Evolutionary conservation across 2,888 invertebrate genomes (phyloP), one percentile per base, ranked within the genome.

Genomic region (Trachelus tabidus): DNA sequence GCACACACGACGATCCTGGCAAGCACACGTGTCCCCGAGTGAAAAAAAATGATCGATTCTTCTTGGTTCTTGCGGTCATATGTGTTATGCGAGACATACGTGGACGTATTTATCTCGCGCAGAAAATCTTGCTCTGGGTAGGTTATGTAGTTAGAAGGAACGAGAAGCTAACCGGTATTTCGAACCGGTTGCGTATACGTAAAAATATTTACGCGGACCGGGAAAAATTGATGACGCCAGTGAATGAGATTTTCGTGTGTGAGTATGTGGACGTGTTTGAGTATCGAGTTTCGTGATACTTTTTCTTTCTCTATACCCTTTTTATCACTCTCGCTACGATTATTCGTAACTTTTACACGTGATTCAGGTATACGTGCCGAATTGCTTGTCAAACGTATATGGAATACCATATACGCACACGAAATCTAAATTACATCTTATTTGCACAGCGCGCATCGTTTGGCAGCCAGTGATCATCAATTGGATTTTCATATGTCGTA

Each of bases 401-500:
- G 37, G 40, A 9, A 23, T 23, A 9, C 2, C 23, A 23, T 23
- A 9, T 56, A 6, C 4, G 15, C 9, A 23, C 0, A 56, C 56
- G 23, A 56, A 9, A 23, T 56, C 9, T 56, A 23, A 9, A 56
- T 23, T 56, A 23, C 56, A 2, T 0, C 15, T 6, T 30, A 69
- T 6, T 6, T 3, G 69, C 4, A 69, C 69, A 15, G 1, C 1
- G 4, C 6, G 69, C 11, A 33, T n/a, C 11, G 34, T 34, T 11
- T 23, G n/a, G 12, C 78, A 75, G 37, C 34, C 79, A 69, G 37
- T 77, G 76, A 78, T 77, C 81, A 81, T 80, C 81, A 81, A 83
- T 82, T 83, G 77, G 79, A 83, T 86, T 83, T 82, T 76, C 84
- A 81, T 80, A 80, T 81, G 80, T 79, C 80, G 82, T 81, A 80